Evolutionary conservation across 1,140 invertebrate genomes (phyloP), one percentile per base, ranked within the genome.

Genomic region (Melitaea cinxia): DNA sequence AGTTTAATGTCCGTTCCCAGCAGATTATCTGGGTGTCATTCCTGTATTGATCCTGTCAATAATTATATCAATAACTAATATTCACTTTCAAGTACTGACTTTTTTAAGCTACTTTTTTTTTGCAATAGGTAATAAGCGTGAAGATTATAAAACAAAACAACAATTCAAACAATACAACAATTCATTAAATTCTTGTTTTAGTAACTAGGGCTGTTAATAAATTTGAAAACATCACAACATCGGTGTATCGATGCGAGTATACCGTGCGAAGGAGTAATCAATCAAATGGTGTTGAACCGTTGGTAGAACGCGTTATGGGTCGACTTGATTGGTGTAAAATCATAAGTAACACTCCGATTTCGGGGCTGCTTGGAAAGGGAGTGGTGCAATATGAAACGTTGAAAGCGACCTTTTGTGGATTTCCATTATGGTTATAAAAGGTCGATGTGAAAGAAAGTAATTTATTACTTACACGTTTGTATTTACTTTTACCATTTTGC

Each of bases 201-300:
- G 30, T 30, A 9, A 57, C 57, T 49, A 65, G 53, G n/a, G 54
- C 23, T 52, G 57, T 60, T 64, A n/a, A 64, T 56, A 55, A 47
- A 65, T 42, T 58, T 58, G n/a, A n/a, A 0, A 50, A 50, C 53
- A 19, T 9, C 62, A 45, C 23, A 65, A 17, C 37, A 47, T 55
- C 17, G 23, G 17, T 15, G 42, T 45, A 45, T 53, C 49, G 47
- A 35, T 54, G 52, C 12, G 24, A 62, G 62, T 45, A 58, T 72
- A 63, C 52, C 73, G 70, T 75, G 73, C 56, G 55, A 53, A 65
- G 45, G 30, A 61, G 70, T 59, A 63, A 75, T 75, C 73, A 75
- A 75, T 75, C 73, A 75, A 54, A 15, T 47, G 23, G 45, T 56
- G 60, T 65, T 70, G 59, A 70, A 60, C 50, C 72, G 64, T 37